phyloP scores from a whole-genome alignment of 2,797 vertebrate genomes.

The Uromys caudimaculatus region DNA sequence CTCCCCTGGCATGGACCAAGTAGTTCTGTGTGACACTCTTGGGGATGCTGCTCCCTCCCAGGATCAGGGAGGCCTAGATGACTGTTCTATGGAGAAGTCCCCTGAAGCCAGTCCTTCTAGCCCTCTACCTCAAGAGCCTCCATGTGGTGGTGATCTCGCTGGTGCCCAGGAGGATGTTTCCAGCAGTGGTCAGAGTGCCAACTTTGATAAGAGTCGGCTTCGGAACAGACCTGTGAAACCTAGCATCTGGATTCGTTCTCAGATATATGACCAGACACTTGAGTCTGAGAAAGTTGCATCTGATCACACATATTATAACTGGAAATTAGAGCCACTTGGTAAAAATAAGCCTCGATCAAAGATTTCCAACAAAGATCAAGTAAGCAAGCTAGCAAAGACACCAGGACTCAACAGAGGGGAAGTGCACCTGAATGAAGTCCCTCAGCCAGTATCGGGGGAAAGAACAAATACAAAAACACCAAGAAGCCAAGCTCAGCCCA shows the following conservation, averaged over 20 bases:
- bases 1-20: conserved; percentile 38
- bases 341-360: conserved; percentile 70
- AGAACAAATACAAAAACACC: conserved; percentile 55
- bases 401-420: conserved; percentile 37
- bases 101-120: not conserved
- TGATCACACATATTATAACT: conserved; percentile 67
- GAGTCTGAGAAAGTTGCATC: conserved; percentile 45
- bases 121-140: not conserved
- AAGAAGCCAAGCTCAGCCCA: conserved; percentile 55
- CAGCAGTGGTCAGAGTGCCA: conserved; percentile 36
- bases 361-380: conserved; percentile 65
- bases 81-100: conserved; percentile 1
- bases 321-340: conserved; percentile 69
- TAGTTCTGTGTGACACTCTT: not conserved
- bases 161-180: conserved; percentile 17
- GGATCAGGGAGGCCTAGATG: not conserved
- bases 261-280: conserved; percentile 54
- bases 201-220: conserved; percentile 71
- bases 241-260: conserved; percentile 63
- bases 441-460: conserved; percentile 50
- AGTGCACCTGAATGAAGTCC: not conserved
- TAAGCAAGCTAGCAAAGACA: conserved; percentile 42
- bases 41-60: not conserved
- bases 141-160: not conserved
- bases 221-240: conserved; percentile 74